These are phyloP conservation scores for Litoditis marina DNA, from an alignment of 2,888 invertebrate species.

Conservation along the genomic window DNA sequence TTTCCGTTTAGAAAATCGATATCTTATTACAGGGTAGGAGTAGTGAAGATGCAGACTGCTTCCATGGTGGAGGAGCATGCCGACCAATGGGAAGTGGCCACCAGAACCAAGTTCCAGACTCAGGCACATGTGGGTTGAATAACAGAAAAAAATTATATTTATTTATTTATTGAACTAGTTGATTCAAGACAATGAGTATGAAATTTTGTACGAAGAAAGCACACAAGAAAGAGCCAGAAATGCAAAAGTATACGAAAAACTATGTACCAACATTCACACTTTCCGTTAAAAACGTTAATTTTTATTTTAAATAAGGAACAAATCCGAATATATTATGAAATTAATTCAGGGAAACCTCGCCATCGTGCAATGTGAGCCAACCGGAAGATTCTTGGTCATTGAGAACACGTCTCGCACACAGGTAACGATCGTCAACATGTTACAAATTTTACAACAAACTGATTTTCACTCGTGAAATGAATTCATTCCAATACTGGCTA, in stretches of 20 bases:
- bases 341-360: conserved; percentile 64
- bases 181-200: too few relatives aligned
- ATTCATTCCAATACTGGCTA: neutral
- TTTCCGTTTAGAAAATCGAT: too few relatives aligned
- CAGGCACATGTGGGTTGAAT: conserved; percentile 23
- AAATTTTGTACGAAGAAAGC: too few relatives aligned
- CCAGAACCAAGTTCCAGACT: conserved; percentile 26
- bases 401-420: conserved; percentile 64
- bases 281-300: too few relatives aligned
- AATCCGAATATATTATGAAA: too few relatives aligned
- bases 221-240: too few relatives aligned
- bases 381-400: conserved; percentile 65
- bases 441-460: neutral
- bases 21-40: conserved; percentile 18
- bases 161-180: too few relatives aligned
- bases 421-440: neutral
- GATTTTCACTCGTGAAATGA: neutral
- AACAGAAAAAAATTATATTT: neutral
- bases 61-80: conserved; percentile 30
- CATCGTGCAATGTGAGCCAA: conserved; percentile 64
- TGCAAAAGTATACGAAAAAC: too few relatives aligned
- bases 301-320: too few relatives aligned
- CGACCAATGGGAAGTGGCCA: conserved; percentile 20
- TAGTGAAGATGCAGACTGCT: conserved; percentile 19
- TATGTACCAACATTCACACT: too few relatives aligned